Evolutionary conservation across 2,888 invertebrate species (phyloP).

Genomic region (Brenthis hecate): DNA sequence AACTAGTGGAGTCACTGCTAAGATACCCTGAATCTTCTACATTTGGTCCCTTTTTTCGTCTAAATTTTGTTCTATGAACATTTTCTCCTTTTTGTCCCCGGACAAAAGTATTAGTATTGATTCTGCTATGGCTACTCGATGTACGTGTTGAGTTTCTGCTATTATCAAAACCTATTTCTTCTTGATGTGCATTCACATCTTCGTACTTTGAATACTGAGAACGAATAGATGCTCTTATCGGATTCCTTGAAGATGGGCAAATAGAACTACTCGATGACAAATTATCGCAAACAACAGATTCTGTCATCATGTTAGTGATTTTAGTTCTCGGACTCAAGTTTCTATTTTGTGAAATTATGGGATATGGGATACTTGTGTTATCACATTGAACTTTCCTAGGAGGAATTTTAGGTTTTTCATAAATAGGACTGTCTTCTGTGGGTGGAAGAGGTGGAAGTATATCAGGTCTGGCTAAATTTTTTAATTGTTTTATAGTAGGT

Average conservation of each 20-base stretch:
- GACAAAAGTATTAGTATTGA: conserved; percentile 72
- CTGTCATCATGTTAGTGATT: conserved; percentile 15
- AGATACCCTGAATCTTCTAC: conserved; percentile 92
- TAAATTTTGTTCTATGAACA: conserved; percentile 54
- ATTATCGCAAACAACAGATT: conserved; percentile 12
- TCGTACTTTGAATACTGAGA: conserved; percentile 79
- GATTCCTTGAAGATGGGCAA: conserved; percentile 62
- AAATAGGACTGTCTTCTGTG: conserved; percentile 77
- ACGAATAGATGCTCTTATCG: conserved; percentile 78
- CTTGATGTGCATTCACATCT: conserved; percentile 52
- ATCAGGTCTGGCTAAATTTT: conserved; percentile 84
- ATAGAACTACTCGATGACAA: conserved; percentile 48
- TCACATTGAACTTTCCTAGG: conserved; percentile 70
- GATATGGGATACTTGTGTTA: conserved; percentile 1
- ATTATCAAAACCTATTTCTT: conserved; percentile 42
- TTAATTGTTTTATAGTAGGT: conserved; percentile 71
- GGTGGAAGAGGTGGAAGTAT: conserved; percentile 85
- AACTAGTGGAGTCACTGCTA: conserved; percentile 89
- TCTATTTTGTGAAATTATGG: conserved; percentile 56
- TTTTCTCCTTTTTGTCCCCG: conserved; percentile 58
- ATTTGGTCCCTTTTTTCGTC: conserved; percentile 64
- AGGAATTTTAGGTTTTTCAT: conserved; percentile 82
- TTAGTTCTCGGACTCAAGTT: conserved; percentile 76
- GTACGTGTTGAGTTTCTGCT: conserved; percentile 55
- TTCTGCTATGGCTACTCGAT: conserved; percentile 45